These are phyloP conservation scores for Lycaena phlaeas DNA, from an alignment of 2,888 invertebrate species.

Conservation along the genomic window DNA sequence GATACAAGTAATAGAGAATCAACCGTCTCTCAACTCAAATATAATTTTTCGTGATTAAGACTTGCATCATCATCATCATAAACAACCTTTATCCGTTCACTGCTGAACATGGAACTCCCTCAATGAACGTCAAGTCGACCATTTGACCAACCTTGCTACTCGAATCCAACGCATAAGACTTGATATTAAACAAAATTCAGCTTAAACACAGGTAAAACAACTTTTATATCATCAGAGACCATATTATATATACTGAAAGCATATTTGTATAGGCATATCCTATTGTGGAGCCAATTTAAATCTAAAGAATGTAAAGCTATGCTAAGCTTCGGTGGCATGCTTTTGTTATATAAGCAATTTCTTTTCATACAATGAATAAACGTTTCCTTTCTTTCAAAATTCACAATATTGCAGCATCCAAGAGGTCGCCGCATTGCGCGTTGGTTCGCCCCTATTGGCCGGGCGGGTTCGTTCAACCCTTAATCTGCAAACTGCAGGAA, in stretches of 20 bases:
- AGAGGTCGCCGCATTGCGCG: slow-evolving; percentile 64
- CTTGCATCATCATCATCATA: too few relatives aligned
- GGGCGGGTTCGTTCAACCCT: slow-evolving; percentile 48
- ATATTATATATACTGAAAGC: neutral
- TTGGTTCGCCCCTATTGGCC: slow-evolving; percentile 20
- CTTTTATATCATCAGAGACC: too few relatives aligned
- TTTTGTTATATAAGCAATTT: slow-evolving; percentile 1
- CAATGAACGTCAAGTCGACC: too few relatives aligned
- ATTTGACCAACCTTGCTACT: too few relatives aligned
- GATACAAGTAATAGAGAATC: too few relatives aligned
- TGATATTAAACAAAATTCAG: too few relatives aligned
- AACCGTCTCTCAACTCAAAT: too few relatives aligned
- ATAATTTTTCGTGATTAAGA: too few relatives aligned
- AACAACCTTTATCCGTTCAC: too few relatives aligned
- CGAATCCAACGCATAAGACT: too few relatives aligned
- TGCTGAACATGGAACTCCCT: too few relatives aligned
- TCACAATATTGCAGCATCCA: slow-evolving; percentile 25
- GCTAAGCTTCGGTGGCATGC: neutral
- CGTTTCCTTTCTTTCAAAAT: slow-evolving; percentile 6
- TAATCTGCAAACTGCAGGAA: slow-evolving; percentile 10
- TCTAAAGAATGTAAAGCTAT: neutral
- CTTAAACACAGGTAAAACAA: too few relatives aligned
- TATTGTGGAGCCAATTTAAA: neutral
- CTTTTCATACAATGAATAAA: slow-evolving; percentile 3
- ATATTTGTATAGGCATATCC: neutral